Evolutionary conservation across 2,888 invertebrate species (phyloP).

Genomic region (Apamea crenata): DNA sequence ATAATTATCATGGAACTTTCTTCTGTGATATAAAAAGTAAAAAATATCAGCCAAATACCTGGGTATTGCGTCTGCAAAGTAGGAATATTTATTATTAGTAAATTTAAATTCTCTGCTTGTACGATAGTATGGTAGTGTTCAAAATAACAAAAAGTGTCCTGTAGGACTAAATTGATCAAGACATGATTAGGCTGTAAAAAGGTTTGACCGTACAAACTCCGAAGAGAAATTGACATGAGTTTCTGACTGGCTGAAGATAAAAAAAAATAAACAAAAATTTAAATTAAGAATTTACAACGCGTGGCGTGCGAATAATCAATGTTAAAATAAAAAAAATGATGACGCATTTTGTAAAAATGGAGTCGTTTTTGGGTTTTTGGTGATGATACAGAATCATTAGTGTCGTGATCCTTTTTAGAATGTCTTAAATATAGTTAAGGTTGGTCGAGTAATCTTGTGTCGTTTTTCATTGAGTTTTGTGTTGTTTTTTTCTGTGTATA

Average conservation of each 20-base stretch:
- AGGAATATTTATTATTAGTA: neutral
- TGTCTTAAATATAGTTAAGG: neutral
- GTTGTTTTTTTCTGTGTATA: neutral
- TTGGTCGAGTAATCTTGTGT: neutral
- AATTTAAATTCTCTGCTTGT: neutral
- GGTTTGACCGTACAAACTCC: neutral
- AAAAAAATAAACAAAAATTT: neutral
- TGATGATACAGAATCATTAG: neutral
- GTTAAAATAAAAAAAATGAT: neutral
- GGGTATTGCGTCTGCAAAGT: no score
- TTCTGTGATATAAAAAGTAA: neutral
- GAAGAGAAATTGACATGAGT: neutral
- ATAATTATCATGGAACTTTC: neutral
- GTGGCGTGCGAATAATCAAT: neutral
- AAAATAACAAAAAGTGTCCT: neutral
- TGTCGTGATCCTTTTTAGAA: neutral
- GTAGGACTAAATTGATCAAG: no score
- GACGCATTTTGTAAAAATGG: slow-evolving; percentile 6
- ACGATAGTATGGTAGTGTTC: neutral
- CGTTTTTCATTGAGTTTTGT: neutral
- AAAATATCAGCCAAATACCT: neutral
- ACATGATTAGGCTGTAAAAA: neutral
- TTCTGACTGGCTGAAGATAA: slow-evolving; percentile 5
- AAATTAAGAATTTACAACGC: neutral
- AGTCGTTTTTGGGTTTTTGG: neutral